Base-by-base conservation (phyloP, 1,140 invertebrate genomes). In the Saccostrea echinata region DNA sequence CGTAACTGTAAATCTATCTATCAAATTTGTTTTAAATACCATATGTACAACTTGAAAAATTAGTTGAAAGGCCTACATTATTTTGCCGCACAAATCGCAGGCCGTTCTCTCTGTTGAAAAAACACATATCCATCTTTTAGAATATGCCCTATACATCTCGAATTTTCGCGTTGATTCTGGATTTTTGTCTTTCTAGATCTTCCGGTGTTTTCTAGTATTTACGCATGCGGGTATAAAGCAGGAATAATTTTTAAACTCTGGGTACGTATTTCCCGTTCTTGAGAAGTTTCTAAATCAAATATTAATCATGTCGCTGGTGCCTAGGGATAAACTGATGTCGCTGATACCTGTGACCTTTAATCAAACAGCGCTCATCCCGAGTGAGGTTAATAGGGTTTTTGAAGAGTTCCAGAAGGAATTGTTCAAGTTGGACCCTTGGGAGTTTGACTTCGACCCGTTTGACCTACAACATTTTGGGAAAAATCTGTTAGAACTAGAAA, bases 351-450 rank as follows among this genome's bases (percentile, higher is more conserved):
- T 43, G 35, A 43, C 35, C 35, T 85, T 43, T 43, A 43, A 43
- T 43, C 35, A 94, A 89, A 91, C 91, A 68, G 85, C 89, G 2
- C 84, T 93, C 12, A 93, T 94, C 82, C 90, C 90, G 35, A 88
- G 87, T 43, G 88, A 91, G n/a, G 91, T 92, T 76, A 91, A 92
- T 76, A 89, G 90, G 12, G 91, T 92, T 61, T 93, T 90, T 53
- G 88, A 82, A 43, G 89, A 90, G 61, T 93, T 93, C 85, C 92
- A 92, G 84, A 76, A 80, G 24, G 92, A 94, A 90, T 84, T 94
- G 90, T 94, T 94, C 84, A 88, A 90, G 35, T 81, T 94, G 68
- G 91, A 89, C 24, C 88, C 90, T 0, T 18, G 84, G 53, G 86
- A 90, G 30, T 43, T 80, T 13, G 27, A n/a, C 21, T 8, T 27